Percentiles rank a stretch among this genome's conserved stretches.
These are phyloP conservation scores for Suricata suricatta DNA, from an alignment of 2,113 vertebrate genomes.

Conservation along the genomic window DNA sequence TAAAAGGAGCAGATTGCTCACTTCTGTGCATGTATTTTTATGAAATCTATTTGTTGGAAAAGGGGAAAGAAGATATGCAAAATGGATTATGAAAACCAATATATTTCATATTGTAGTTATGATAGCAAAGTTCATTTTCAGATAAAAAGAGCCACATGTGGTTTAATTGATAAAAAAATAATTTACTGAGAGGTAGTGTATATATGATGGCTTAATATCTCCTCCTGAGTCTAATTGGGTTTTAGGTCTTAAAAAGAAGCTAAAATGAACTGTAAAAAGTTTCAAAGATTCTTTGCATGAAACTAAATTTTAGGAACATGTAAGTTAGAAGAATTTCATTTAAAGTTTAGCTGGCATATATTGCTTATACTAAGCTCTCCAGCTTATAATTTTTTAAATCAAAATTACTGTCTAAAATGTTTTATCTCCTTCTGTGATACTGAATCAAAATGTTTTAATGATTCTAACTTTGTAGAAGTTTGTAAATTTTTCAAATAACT, in stretches of 20 bases:
- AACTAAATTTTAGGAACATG: slow-evolving; percentile 1
- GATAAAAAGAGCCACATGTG: background rate
- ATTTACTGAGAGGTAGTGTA: background rate
- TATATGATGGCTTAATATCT: background rate
- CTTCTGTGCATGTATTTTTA: background rate
- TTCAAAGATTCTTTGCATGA: background rate
- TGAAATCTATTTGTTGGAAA: slow-evolving; percentile 32
- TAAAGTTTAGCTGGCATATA: background rate
- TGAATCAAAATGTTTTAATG: background rate
- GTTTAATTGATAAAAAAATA: background rate
- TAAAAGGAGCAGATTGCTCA: background rate
- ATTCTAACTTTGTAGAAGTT: background rate
- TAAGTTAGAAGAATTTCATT: slow-evolving; percentile 26
- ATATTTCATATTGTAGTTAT: background rate
- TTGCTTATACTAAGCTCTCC: background rate
- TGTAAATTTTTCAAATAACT: background rate
- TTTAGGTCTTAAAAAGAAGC: slow-evolving; percentile 7
- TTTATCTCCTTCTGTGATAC: background rate
- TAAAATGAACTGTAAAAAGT: background rate
- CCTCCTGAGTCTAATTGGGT: background rate
- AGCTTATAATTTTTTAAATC: background rate
- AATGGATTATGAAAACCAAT: background rate
- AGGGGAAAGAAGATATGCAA: background rate
- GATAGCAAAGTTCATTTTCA: background rate
- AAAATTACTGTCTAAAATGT: background rate